Base-by-base conservation (phyloP, 2,797 vertebrate genomes). In the Danio choprae region DNA sequence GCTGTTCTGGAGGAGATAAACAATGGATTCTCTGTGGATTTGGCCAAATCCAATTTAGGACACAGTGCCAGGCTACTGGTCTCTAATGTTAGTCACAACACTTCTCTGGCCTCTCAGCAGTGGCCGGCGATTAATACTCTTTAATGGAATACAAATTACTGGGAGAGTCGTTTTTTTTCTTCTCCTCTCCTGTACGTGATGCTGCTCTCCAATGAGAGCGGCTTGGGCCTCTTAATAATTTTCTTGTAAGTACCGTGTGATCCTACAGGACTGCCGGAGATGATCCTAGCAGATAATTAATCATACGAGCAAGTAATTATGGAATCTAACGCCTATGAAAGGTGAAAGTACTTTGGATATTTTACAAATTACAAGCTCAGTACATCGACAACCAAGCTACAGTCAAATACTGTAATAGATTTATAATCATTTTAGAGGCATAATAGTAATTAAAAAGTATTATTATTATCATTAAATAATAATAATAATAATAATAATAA, bases 51-150 rank as follows among this genome's bases (percentile, higher is more conserved):
- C 62, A 77, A 76, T 83, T 83, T 77, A 64, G 16, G 63, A 76
- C 36, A 40, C 43, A 65, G 48, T 29, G 29, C 12, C 1, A 6
- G 60, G 53, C 40, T 51, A 70, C 63, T 56, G 36, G 69, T 16
- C 53, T 74, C 69, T 12, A 4, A 38, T 46, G 55, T 72, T 71
- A 70, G 69, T 74, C 29, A 51, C 56, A 46, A 50, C 46, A n/a
- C 43, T 63, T 44, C 13, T 51, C 6, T 83, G 73, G 15, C 65
- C 59, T 75, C 51, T 12, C 74, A 43, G 29, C 46, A 80, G 63
- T 5, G 29, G 72, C n/a, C 46, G 55, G 69, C 77, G 80, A 89
- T 88, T 88, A 86, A 87, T 86, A 87, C 78, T 83, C 13, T 29
- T 72, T 44, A 65, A 81, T 55, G 18, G 58, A 82, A 86, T 84